phyloP scores from a whole-genome alignment of 2,797 vertebrate species.

The Diplodus puntazzo region DNA sequence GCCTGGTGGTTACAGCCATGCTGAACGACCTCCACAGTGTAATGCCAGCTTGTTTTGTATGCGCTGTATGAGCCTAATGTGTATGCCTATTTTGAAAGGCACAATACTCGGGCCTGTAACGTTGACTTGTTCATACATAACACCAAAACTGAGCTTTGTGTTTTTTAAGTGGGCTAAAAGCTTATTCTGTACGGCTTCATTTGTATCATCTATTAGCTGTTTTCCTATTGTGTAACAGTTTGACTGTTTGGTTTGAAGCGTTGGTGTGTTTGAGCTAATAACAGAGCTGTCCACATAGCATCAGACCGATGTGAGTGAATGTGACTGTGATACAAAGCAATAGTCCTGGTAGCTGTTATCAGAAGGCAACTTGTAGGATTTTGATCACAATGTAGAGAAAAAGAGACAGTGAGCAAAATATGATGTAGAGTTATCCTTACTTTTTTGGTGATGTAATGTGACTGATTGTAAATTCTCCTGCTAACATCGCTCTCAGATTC shows the following conservation, averaged over 20 bases:
- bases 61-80: constrained; percentile 34
- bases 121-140: constrained; percentile 15
- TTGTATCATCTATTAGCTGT: background rate
- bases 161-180: background rate
- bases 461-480: background rate
- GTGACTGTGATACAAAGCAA: constrained; percentile 6
- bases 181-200: background rate
- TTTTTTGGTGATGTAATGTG: background rate
- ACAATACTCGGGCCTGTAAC: constrained; percentile 16
- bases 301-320: background rate
- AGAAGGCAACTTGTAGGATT: background rate
- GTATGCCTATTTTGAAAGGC: constrained; percentile 16
- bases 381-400: background rate
- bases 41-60: constrained; percentile 56
- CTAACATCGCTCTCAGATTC: background rate
- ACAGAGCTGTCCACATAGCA: constrained; percentile 2
- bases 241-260: background rate
- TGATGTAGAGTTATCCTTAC: background rate
- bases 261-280: constrained; percentile 4
- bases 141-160: constrained; percentile 21
- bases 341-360: background rate
- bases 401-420: background rate
- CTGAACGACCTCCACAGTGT: constrained; percentile 63
- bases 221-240: constrained; percentile 2
- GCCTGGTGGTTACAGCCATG: constrained; percentile 60